Percentiles rank a stretch among this genome's conserved stretches.
Conservation (phyloP, 2,888 invertebrate genomes). For the Rhamphomyia laevipes region DNA sequence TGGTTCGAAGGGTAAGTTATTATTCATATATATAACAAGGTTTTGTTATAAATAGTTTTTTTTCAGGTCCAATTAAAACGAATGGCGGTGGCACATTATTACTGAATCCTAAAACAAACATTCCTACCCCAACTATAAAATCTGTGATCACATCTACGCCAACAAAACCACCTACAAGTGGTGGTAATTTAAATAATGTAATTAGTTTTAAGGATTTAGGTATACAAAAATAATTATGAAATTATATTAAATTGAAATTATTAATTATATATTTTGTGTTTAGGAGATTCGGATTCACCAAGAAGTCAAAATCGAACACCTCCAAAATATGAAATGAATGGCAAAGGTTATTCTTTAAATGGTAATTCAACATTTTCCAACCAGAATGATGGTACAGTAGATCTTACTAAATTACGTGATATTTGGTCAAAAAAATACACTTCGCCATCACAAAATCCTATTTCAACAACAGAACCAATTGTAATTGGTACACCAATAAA, state of each 20-base stretch:
- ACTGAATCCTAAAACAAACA: constrained; percentile 20
- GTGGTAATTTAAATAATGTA: constrained; percentile 22
- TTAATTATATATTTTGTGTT: background rate
- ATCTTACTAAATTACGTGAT: constrained; percentile 25
- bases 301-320: background rate
- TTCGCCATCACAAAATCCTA: background rate
- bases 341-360: constrained; percentile 21
- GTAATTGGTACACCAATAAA: constrained; percentile 7
- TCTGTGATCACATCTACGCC: constrained; percentile 4
- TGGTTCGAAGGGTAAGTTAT: constrained; percentile 1
- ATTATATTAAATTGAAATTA: background rate
- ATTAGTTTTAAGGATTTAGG: constrained; percentile 22
- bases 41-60: constrained; percentile 8
- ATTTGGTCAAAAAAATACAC: constrained; percentile 27
- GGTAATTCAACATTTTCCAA: background rate
- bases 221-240: background rate
- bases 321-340: constrained; percentile 12
- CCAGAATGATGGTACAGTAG: constrained; percentile 11
- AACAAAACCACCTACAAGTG: constrained; percentile 4
- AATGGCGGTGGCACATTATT: constrained; percentile 25
- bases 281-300: constrained; percentile 5
- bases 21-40: background rate
- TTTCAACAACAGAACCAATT: constrained; percentile 9
- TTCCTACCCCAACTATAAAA: background rate
- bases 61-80: constrained; percentile 20